These are phyloP conservation scores for Cyphomyrus plagiostoma DNA, from an alignment of 2,113 vertebrate species.

Conservation along the genomic window DNA sequence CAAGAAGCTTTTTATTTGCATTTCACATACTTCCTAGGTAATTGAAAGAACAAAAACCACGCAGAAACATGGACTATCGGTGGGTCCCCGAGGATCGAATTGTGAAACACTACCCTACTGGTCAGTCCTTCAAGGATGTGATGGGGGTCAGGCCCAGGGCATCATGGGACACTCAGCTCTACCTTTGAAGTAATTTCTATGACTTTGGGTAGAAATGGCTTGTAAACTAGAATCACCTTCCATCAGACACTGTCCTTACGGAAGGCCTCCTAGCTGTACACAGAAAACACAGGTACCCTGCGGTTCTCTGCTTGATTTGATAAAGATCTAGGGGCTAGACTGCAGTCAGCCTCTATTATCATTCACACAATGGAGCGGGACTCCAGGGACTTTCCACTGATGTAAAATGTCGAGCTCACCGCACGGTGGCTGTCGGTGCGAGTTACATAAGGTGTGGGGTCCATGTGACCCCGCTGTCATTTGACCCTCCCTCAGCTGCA, in stretches of 20 bases:
- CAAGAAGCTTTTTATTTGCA: background rate
- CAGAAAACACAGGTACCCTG: background rate
- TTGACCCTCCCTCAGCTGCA: background rate
- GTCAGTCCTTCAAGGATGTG: background rate
- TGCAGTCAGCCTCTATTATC: background rate
- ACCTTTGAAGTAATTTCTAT: background rate
- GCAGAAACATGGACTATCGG: background rate
- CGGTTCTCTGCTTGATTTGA: background rate
- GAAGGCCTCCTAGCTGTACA: background rate
- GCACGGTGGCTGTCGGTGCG: background rate
- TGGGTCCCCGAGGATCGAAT: no score
- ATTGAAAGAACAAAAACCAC: background rate
- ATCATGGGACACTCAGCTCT: background rate
- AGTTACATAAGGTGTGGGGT: background rate
- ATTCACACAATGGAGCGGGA: background rate
- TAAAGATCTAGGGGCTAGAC: background rate
- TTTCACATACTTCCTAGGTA: background rate
- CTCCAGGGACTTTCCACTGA: background rate
- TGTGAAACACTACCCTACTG: background rate
- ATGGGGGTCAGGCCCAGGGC: background rate
- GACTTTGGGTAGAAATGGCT: background rate
- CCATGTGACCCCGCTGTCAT: background rate
- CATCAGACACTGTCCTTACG: background rate
- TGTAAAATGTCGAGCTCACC: background rate
- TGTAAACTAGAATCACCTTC: background rate